Percentiles rank a stretch among this genome's conserved stretches.
Evolutionary conservation across 2,113 vertebrate species (phyloP).

Genomic region (Syrrhaptes paradoxus): DNA sequence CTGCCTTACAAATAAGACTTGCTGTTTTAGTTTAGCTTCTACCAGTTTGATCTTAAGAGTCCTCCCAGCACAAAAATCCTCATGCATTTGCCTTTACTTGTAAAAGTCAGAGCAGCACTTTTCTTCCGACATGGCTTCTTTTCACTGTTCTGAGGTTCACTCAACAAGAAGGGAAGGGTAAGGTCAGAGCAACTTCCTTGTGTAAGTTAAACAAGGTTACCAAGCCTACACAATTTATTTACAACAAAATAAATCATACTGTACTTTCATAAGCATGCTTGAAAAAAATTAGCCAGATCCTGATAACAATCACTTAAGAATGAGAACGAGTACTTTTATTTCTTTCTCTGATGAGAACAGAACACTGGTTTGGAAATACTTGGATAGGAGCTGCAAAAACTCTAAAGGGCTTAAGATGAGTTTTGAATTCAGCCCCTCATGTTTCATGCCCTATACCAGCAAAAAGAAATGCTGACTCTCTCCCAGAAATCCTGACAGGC

Average conservation of each 20-base stretch:
- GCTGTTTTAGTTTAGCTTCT: background rate
- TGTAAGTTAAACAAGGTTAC: background rate
- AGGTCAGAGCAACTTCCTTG: background rate
- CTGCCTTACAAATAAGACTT: background rate
- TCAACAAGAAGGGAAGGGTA: background rate
- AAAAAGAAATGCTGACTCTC: background rate
- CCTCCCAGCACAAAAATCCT: background rate
- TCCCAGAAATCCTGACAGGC: background rate
- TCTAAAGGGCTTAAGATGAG: background rate
- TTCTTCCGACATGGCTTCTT: background rate
- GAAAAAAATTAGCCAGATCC: background rate
- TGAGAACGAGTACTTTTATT: background rate
- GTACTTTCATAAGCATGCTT: background rate
- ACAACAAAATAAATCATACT: background rate
- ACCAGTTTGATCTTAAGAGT: background rate
- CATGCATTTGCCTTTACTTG: background rate
- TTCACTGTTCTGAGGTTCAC: background rate
- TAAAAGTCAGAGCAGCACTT: background rate
- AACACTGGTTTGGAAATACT: background rate
- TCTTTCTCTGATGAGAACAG: background rate
- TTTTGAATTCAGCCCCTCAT: background rate
- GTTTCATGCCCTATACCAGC: background rate
- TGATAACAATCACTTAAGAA: background rate
- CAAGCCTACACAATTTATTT: background rate
- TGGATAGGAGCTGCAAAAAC: background rate